Evolutionary conservation across 2,888 invertebrate genomes (phyloP), one percentile per base, ranked within the genome.

Genomic region (Cephus pulcher): DNA sequence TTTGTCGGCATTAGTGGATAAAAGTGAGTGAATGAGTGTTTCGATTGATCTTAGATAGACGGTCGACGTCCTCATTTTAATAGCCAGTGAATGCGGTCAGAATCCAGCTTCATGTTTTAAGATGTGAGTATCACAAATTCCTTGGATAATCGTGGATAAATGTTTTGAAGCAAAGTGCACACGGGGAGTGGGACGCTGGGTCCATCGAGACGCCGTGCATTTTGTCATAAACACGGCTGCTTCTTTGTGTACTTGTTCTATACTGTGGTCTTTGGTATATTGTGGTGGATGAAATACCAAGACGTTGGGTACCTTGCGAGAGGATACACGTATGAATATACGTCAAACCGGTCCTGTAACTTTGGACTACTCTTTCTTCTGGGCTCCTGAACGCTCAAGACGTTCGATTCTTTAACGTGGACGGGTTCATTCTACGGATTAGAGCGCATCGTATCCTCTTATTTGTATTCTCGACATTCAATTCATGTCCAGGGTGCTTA

Each of bases 61-160:
- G 40, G 2, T 56, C 40, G 1, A 1, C 40, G 23, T 56, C 23
- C 23, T 56, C 23, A 2, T 56, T 56, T 56, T 56, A 23, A 56
- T 56, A 23, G 84, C 82, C 79, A 74, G 82, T 86, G 87, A 85
- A 88, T 88, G 88, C 86, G 82, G 85, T 78, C 81, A 80, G 79
- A 82, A 78, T 77, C 82, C 75, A 83, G 82, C 82, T 82, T 78
- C 80, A 81, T 83, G 82, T 84, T 79, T 84, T 88, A 88, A 88
- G 81, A 88, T 88, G 88, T 88, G 76, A 88, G 88, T 88, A 84
- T 70, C 30, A 40, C 40, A 23, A 15, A 23, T 56, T 56, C 1
- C 23, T 56, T 23, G 23, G 40, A 56, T 56, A 23, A 4, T 23
- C 6, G 40, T 23, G 6, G 6, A 23, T 56, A 6, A 6, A 23